Base-by-base conservation (phyloP, 2,888 invertebrate species). In the Carterocephalus palaemon region DNA sequence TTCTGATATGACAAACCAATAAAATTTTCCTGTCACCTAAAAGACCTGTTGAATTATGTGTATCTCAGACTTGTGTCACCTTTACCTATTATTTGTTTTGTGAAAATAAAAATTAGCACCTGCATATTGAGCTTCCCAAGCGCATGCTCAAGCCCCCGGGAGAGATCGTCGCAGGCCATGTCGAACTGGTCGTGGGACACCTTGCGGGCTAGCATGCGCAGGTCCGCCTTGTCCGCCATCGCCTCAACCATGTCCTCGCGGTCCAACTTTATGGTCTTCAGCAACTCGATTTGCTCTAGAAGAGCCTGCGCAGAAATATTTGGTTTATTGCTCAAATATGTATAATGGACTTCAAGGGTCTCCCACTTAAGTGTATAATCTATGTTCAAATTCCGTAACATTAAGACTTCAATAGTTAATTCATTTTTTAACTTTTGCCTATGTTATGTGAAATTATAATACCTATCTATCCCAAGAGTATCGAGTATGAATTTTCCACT, bases 141-240 rank as follows among this genome's bases (percentile, higher is more conserved):
- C 0, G 91, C 89, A 41, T 92, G 91, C 49, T 92, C 90, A 13
- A 93, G 73, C 7, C 89, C 89, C 36, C 84, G 88, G 0, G 91
- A 87, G 0, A 93, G 79, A 51, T 92, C 92, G 42, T 92, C 90
- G 52, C 91, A 92, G 5, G 90, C 90, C 37, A 89, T 86, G 56
- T 92, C 91, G 65, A 94, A 91, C 62, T 92, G 90, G 48, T 92
- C 92, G 49, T 90, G 88, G 0, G 93, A 93, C 4, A 93, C 93
- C 64, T 94, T 94, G 24, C 90, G 86, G 41, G 92, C 90, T 46
- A 94, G 75, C 64, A 89, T 84, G 1, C 89, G 88, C 36, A 90
- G 82, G 64, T 94, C 93, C 0, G 93, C 93, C 70, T 94, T 94
- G 43, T 92, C 92, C 0, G 93, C 92, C 56, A 94, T 79, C 1